Percentiles rank a stretch among this genome's conserved stretches.
phyloP scores from a whole-genome alignment of 2,113 vertebrate species.

The Marmota monax region DNA sequence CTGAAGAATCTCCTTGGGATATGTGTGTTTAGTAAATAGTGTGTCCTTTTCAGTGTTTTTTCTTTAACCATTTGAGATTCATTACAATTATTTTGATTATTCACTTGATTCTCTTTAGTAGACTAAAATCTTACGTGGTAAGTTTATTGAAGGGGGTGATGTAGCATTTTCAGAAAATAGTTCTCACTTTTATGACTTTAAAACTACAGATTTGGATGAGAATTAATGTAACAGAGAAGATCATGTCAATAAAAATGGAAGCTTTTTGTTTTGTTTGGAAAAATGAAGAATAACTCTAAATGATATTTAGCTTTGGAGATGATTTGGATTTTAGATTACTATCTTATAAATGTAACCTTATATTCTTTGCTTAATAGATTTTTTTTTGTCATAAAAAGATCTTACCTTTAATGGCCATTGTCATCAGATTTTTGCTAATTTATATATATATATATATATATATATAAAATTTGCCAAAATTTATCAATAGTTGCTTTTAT shows the following conservation, averaged over 20 bases:
- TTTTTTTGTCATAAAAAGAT: neutral
- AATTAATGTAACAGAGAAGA: constrained; percentile 26
- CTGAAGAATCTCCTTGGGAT: neutral
- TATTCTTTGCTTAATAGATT: neutral
- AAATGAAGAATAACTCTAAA: neutral
- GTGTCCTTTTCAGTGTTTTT: constrained; percentile 12
- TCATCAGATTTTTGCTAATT: neutral
- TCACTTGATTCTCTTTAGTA: neutral
- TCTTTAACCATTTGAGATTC: constrained; percentile 26
- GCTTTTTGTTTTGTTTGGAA: neutral
- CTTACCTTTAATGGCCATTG: neutral
- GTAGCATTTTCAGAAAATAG: constrained; percentile 24
- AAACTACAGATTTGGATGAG: constrained; percentile 25
- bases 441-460: neutral
- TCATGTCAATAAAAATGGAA: neutral
- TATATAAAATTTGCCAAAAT: neutral
- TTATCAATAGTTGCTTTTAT: neutral
- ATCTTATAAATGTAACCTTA: neutral
- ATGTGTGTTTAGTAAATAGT: neutral
- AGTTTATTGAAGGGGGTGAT: neutral
- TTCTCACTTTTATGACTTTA: constrained; percentile 26
- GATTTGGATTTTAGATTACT: neutral
- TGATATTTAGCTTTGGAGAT: neutral
- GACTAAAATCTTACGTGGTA: neutral
- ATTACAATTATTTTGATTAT: neutral